Evolutionary conservation across 2,888 invertebrate species (phyloP), one percentile per base, ranked within the genome.

Genomic region (Leptinotarsa peninsularis): DNA sequence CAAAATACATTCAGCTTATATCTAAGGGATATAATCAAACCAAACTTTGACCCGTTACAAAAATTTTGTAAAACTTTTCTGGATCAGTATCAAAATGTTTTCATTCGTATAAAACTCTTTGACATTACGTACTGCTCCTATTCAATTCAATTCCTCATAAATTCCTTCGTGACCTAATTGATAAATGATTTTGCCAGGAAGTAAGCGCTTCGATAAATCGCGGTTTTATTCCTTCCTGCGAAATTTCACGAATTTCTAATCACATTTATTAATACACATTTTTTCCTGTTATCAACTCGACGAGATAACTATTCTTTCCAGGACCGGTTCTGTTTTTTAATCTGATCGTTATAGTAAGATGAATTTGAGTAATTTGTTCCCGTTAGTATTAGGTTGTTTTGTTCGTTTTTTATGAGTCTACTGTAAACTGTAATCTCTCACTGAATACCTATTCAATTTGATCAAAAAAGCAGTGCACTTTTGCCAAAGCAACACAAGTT

Each of bases 121-220:
- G 17, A 17, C 4, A n/a, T 52, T 21, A 21, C 21, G 21, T 27
- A 27, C 27, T 27, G 27, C 27, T 1, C 27, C 27, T 33, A 33
- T 33, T 33, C 27, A 33, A 33, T 33, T 27, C 60, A 60, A 15
- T 60, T 60, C 4, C 33, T 15, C 18, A 63, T 27, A n/a, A 10
- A 54, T 10, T 18, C 7, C 27, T 14, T 63, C n/a, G 43, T 33
- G 63, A 33, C 33, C 63, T 27, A 17, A 18, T 63, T n/a, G 43
- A 63, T 33, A 63, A 58, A 58, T 17, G n/a, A 43, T 63, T 63
- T 43, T n/a, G 63, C 27, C 63, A 43, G 63, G 63, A 63, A 63
- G 33, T n/a, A 3, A n/a, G 5, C 7, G 33, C 17, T n/a, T 33
- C 23, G 63, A 63, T 63, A 63, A 63, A 33, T n/a, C 33, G 63